Evolutionary conservation across 23 tunicate genomes (phyloP).

Genomic region (Styela plicata): DNA sequence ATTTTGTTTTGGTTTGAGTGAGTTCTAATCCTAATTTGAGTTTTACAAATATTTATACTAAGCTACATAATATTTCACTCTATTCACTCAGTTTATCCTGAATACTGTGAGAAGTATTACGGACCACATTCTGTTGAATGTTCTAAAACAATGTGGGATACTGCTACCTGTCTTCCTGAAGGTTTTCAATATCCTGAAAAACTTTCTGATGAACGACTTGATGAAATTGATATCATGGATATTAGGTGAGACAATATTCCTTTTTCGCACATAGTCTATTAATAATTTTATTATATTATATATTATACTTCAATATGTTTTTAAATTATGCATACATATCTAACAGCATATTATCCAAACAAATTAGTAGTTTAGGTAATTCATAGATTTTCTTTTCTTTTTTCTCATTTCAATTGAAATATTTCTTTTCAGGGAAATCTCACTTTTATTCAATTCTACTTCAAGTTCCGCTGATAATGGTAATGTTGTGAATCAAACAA

Average conservation of each 20-base stretch:
- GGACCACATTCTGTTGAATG: conserved; percentile 28
- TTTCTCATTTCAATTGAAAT: too few species aligned
- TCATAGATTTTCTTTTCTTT: too few species aligned
- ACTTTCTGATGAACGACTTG: neutral
- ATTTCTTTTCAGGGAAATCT: conserved; percentile 13
- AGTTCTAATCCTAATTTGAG: too few species aligned
- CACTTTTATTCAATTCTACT: neutral
- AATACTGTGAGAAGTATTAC: neutral
- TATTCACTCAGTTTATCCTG: conserved; percentile 18
- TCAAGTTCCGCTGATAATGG: conserved; percentile 15
- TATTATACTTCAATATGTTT: too few species aligned
- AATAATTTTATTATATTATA: too few species aligned
- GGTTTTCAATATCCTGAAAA: neutral
- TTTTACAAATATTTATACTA: too few species aligned
- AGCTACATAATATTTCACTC: too few species aligned
- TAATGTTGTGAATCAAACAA: neutral
- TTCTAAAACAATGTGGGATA: neutral
- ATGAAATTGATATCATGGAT: neutral
- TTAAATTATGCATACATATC: too few species aligned
- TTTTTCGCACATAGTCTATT: too few species aligned
- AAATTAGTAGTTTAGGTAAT: too few species aligned
- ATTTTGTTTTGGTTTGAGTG: conserved; percentile 19
- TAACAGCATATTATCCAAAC: too few species aligned
- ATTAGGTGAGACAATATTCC: too few species aligned
- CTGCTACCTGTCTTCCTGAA: neutral